A percentile compares a stretch with the other conserved stretches of the same genome.
phyloP scores from a whole-genome alignment of 2,888 invertebrate genomes.

The Lepas anatifera region DNA sequence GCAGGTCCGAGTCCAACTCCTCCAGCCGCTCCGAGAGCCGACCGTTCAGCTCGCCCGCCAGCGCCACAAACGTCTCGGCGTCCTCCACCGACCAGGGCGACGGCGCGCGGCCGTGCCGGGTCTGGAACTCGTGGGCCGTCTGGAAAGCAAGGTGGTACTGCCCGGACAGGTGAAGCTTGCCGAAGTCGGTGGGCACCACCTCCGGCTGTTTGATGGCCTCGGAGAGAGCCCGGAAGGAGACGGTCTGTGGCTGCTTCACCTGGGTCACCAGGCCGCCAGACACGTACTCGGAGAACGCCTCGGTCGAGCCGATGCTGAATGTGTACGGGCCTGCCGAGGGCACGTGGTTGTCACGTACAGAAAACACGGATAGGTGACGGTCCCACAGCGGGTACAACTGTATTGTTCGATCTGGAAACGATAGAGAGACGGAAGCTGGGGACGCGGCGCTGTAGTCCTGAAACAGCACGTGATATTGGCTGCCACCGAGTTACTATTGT shows the following conservation, averaged over 20 bases:
- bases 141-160: conserved; percentile 79
- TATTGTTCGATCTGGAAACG: no score
- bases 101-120: conserved; percentile 31
- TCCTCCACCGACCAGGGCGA: conserved; percentile 36
- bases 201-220: conserved; percentile 70
- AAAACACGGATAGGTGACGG: no score
- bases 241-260: conserved; percentile 83
- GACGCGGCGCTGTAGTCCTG: no score
- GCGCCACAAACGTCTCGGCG: conserved; percentile 32
- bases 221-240: conserved; percentile 65
- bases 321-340: conserved; percentile 72
- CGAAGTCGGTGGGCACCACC: conserved; percentile 77
- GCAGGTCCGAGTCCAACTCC: conserved; percentile 49
- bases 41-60: conserved; percentile 34
- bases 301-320: conserved; percentile 90
- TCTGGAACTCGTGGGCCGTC: conserved; percentile 55
- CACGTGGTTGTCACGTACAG: no score
- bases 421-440: no score
- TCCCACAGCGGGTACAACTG: no score
- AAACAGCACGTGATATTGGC: no score
- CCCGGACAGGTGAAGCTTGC: conserved; percentile 80
- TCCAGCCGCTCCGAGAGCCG: conserved; percentile 34
- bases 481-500: no score
- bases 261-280: conserved; percentile 89
- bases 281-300: conserved; percentile 58